phyloP scores from a whole-genome alignment of 1,140 invertebrate genomes.

The Sitophilus oryzae region DNA sequence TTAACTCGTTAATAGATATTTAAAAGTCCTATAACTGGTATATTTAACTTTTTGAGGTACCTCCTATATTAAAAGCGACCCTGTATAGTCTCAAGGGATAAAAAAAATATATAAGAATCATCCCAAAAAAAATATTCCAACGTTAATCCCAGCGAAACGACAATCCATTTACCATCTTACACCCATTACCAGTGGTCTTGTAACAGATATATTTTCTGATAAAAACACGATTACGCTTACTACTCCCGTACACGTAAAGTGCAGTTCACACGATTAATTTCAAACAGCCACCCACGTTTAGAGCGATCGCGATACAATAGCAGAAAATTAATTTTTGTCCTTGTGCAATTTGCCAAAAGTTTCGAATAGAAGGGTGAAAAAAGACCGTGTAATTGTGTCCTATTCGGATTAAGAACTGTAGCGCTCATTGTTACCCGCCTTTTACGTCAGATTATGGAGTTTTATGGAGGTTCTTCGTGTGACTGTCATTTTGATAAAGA shows the following conservation, averaged over 20 bases:
- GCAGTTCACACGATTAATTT: conserved; percentile 8
- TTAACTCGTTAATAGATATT: no score
- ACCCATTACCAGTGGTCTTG: conserved; percentile 6
- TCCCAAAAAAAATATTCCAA: not conserved
- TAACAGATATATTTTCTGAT: not conserved
- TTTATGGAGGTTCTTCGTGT: not conserved
- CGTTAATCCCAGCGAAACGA: not conserved
- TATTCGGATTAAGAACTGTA: not conserved
- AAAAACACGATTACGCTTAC: conserved; percentile 5
- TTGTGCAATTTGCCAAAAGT: not conserved
- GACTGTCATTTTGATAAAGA: not conserved
- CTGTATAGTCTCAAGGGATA: no score
- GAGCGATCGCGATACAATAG: not conserved
- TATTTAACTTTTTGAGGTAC: no score
- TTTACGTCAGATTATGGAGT: not conserved
- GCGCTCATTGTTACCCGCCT: not conserved
- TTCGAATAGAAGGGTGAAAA: not conserved
- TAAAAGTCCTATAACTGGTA: no score
- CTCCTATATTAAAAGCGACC: no score
- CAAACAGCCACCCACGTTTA: not conserved
- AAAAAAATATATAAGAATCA: not conserved
- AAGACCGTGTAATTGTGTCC: not conserved
- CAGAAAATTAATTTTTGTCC: conserved; percentile 1
- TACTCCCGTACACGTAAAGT: conserved; percentile 9
- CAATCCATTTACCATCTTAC: not conserved